Evolutionary conservation across 2,888 invertebrate genomes (phyloP).

Genomic region (Sesamia inferens): DNA sequence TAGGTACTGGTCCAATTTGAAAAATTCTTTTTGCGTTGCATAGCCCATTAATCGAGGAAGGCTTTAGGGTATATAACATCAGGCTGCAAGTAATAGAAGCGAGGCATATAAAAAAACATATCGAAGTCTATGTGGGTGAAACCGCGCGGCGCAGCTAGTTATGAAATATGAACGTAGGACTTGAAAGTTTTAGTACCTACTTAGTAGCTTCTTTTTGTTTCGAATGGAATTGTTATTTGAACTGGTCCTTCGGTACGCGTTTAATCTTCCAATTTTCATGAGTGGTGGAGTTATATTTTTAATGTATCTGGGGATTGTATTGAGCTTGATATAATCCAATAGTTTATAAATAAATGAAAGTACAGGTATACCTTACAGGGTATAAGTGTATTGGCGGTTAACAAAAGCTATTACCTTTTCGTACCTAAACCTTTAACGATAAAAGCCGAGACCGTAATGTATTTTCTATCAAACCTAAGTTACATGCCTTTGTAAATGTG

Average conservation of each 20-base stretch:
- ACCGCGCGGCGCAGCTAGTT: too few species aligned
- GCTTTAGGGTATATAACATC: too few species aligned
- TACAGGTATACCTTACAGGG: neutral
- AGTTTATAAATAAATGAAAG: neutral
- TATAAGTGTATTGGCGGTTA: neutral
- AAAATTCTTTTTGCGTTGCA: too few species aligned
- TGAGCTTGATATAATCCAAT: neutral
- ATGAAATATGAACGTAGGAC: neutral
- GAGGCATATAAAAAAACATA: too few species aligned
- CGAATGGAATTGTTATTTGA: conserved; percentile 4
- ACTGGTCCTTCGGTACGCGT: conserved; percentile 12
- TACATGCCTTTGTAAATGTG: conserved; percentile 56
- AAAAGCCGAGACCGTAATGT: conserved; percentile 2
- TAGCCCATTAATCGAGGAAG: too few species aligned
- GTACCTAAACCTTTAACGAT: conserved; percentile 18
- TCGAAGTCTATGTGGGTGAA: too few species aligned
- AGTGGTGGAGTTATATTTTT: neutral
- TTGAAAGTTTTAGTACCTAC: neutral
- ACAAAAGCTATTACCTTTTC: neutral
- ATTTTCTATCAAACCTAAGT: conserved; percentile 35
- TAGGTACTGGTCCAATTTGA: too few species aligned
- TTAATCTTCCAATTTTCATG: neutral
- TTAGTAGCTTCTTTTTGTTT: neutral
- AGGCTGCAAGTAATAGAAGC: too few species aligned
- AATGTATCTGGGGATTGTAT: neutral